Base-by-base conservation (phyloP, 2,797 vertebrate species). In the Dendrocincla tyrannina region DNA sequence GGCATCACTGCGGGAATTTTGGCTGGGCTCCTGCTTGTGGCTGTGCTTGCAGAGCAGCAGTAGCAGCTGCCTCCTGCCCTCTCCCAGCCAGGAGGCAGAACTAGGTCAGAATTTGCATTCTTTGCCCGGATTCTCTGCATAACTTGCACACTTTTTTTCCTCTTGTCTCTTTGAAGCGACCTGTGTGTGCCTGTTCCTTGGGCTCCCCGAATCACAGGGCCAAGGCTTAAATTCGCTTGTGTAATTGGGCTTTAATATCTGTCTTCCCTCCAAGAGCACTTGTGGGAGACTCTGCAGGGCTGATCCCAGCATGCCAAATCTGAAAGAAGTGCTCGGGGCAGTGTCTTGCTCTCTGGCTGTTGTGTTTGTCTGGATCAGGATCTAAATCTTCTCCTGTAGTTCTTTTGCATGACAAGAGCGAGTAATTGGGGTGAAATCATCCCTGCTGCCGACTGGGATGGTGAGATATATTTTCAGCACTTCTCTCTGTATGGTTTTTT, bases 31-130 rank as follows among this genome's bases (percentile, higher is more conserved):
- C 77, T 88, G 93, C 62, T 84, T 39, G 17, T 89, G 82, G 83
- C 49, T 20, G 22, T 18, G 41, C 83, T 46, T n/a, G 66, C 19
- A 16, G 77, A 81, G 85, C 88, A 85, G 87, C 85, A 85, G 10
- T 2, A 62, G 88, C 91, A 82, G 92, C 94, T 93, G 92, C 92
- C 67, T 94, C 1, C 0, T 95, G 94, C 79, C 92, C 91, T 93
- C 59, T 90, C 33, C 52, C 52, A 82, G 70, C 42, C 87, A 68
- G 92, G 68, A 95, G 81, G 68, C 67, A 93, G 94, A 96, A 96
- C 52, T 92, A 94, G 96, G 96, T 95, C 91, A 88, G 47, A 79
- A 96, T 96, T 96, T 95, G 92, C 96, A 91, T 96, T 94, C 81
- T 85, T 85, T 88, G 63, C 72, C 55, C 0, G 0, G 64, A 72